Conservation (phyloP, 2,888 invertebrate genomes). For the Galeopsomyia nigrocyanea region DNA sequence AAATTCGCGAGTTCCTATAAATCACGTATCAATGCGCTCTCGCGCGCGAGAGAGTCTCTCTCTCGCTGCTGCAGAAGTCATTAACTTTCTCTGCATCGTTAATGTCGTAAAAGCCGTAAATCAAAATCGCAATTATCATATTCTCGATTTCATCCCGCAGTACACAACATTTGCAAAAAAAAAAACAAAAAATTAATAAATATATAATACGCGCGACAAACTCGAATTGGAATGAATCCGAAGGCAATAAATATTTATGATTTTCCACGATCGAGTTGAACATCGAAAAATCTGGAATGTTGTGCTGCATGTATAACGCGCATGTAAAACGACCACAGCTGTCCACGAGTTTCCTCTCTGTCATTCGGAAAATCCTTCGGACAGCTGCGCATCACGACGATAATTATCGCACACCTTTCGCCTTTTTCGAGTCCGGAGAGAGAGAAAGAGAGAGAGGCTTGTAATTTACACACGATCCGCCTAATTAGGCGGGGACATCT, state of each 20-base stretch:
- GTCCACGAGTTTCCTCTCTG: neutral
- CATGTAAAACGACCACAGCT: too few species aligned
- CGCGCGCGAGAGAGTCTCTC: too few species aligned
- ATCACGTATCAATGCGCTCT: too few species aligned
- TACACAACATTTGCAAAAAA: neutral
- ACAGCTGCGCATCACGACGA: slow-evolving; percentile 12
- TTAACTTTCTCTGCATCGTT: slow-evolving; percentile 25
- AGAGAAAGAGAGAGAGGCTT: slow-evolving; percentile 54
- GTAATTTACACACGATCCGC: slow-evolving; percentile 60
- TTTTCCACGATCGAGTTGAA: too few species aligned
- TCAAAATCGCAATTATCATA: slow-evolving; percentile 8
- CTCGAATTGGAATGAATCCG: too few species aligned
- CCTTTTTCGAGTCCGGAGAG: too few species aligned
- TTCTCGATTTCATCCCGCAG: slow-evolving; percentile 2
- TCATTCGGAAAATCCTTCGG: slow-evolving; percentile 18
- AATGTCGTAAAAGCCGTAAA: slow-evolving; percentile 18
- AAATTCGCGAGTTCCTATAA: too few species aligned
- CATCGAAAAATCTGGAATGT: too few species aligned
- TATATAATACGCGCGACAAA: too few species aligned
- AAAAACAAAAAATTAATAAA: too few species aligned
- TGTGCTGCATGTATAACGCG: too few species aligned
- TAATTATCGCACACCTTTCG: slow-evolving; percentile 17
- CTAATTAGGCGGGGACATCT: slow-evolving; percentile 66
- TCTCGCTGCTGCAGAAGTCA: slow-evolving; percentile 4
- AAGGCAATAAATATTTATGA: too few species aligned